These are phyloP conservation scores for Morpho deidamia DNA, from an alignment of 2,888 invertebrate genomes.

Conservation along the genomic window DNA sequence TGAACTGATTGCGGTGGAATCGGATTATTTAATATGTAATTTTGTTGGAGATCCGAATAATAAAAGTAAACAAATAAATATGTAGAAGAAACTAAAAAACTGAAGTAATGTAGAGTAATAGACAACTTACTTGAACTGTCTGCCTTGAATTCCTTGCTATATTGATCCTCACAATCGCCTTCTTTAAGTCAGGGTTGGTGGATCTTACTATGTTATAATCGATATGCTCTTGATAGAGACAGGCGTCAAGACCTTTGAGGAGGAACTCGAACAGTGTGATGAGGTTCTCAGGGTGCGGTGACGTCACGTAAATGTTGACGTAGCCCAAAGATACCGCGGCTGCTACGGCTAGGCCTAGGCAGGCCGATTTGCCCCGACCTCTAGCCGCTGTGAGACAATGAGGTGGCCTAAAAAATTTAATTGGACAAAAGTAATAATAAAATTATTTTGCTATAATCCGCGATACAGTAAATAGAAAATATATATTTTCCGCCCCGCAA, in stretches of 20 bases:
- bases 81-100: too few relatives aligned
- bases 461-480: background rate
- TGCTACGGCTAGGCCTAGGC: constrained; percentile 94
- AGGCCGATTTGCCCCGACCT: constrained; percentile 99
- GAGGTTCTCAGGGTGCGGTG: constrained; percentile 98
- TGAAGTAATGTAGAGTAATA: too few relatives aligned
- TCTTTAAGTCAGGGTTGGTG: constrained; percentile 97
- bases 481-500: too few relatives aligned
- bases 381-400: constrained; percentile 97
- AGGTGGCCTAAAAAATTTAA: constrained; percentile 81
- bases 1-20: too few relatives aligned
- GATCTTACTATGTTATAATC: constrained; percentile 97
- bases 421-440: too few relatives aligned
- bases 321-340: constrained; percentile 91
- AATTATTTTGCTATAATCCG: background rate
- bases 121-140: constrained; percentile 86
- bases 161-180: constrained; percentile 95
- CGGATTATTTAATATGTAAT: too few relatives aligned
- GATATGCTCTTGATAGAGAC: constrained; percentile 96
- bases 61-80: too few relatives aligned
- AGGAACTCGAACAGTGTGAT: constrained; percentile 98
- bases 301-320: constrained; percentile 97
- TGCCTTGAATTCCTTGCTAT: constrained; percentile 94
- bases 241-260: constrained; percentile 95
- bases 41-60: too few relatives aligned